Evolutionary conservation across 2,888 invertebrate species (phyloP).

Genomic region (Eledona agricola): DNA sequence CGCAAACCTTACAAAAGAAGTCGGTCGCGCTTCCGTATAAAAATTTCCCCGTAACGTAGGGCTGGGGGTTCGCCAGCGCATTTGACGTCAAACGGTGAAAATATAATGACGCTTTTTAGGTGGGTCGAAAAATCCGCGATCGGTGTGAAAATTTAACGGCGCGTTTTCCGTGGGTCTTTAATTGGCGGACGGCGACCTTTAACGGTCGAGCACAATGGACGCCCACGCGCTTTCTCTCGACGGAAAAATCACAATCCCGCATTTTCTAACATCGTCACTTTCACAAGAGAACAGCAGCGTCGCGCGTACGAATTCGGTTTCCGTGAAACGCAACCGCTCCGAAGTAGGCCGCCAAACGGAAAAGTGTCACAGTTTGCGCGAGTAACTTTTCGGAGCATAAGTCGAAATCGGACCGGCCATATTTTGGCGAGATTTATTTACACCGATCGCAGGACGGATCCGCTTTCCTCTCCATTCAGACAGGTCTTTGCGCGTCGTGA

Average conservation of each 20-base stretch:
- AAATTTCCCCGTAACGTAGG: too few relatives aligned
- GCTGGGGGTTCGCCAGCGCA: too few relatives aligned
- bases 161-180: slow-evolving; percentile 1
- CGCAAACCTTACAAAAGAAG: slow-evolving; percentile 24
- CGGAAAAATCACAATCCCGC: background rate
- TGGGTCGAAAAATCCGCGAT: too few relatives aligned
- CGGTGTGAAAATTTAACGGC: too few relatives aligned
- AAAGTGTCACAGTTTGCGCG: slow-evolving; percentile 23
- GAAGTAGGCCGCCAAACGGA: slow-evolving; percentile 21
- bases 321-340: slow-evolving; percentile 7
- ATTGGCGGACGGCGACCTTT: slow-evolving; percentile 19
- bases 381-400: slow-evolving; percentile 3
- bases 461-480: slow-evolving; percentile 3
- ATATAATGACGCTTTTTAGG: too few relatives aligned
- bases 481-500: background rate
- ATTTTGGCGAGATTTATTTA: slow-evolving; percentile 1
- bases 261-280: slow-evolving; percentile 9
- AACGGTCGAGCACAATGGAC: slow-evolving; percentile 5
- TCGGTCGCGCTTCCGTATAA: slow-evolving; percentile 16
- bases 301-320: slow-evolving; percentile 13
- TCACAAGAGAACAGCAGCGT: too few relatives aligned
- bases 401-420: slow-evolving; percentile 2
- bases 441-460: too few relatives aligned
- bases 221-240: slow-evolving; percentile 23
- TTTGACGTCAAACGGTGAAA: too few relatives aligned